These are phyloP conservation scores for Stercorarius parasiticus DNA, from an alignment of 2,113 vertebrate species.

Conservation along the genomic window DNA sequence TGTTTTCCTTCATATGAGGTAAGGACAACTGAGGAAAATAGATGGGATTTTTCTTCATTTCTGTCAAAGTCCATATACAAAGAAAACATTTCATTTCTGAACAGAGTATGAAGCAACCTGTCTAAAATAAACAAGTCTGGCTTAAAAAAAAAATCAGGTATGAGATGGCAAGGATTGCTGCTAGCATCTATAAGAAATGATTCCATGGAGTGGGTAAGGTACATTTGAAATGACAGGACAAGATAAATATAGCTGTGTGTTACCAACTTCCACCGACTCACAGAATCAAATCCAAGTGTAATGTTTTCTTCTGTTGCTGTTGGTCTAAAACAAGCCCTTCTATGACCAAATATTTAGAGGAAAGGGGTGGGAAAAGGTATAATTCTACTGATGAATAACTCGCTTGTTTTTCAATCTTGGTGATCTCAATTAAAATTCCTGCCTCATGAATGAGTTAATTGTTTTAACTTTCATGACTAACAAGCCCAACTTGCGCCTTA, in stretches of 20 bases:
- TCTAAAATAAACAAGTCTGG: constrained; percentile 57
- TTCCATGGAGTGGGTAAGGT: not conserved
- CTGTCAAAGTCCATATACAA: constrained; percentile 55
- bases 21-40: constrained; percentile 57
- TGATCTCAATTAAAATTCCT: constrained; percentile 55
- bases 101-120: constrained; percentile 22
- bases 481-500: not conserved
- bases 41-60: constrained; percentile 63
- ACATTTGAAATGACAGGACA: constrained; percentile 57
- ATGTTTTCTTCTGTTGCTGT: constrained; percentile 23
- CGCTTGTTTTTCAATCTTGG: constrained; percentile 8
- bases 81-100: constrained; percentile 53
- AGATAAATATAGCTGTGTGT: constrained; percentile 53
- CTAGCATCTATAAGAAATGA: constrained; percentile 36
- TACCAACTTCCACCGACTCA: constrained; percentile 36
- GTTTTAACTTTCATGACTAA: not conserved
- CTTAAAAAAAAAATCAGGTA: constrained; percentile 8
- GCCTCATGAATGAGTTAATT: constrained; percentile 57
- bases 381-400: constrained; percentile 42
- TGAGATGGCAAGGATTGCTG: constrained; percentile 7
- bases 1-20: constrained; percentile 63
- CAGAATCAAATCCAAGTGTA: not conserved
- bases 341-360: constrained; percentile 24
- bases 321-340: constrained; percentile 24
- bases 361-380: not conserved